Evolutionary conservation across 1,140 invertebrate genomes (phyloP).

Genomic region (Drosophila neocordata): DNA sequence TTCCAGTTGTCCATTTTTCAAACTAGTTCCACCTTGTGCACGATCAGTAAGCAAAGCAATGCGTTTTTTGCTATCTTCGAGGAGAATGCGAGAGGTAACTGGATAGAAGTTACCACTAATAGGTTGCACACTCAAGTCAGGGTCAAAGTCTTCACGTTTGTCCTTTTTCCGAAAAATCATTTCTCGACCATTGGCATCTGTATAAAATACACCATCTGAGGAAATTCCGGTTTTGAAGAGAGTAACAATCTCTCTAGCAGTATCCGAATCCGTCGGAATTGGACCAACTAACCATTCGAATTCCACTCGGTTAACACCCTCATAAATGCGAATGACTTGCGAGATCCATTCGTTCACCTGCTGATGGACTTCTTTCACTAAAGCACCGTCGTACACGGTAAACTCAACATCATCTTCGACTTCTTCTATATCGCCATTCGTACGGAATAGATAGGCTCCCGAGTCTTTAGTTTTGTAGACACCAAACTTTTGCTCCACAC

Average conservation of each 20-base stretch:
- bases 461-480: conserved; percentile 90
- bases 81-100: conserved; percentile 91
- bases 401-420: conserved; percentile 83
- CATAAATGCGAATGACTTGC: conserved; percentile 91
- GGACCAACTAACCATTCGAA: conserved; percentile 97
- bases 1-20: conserved; percentile 89
- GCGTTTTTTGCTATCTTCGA: conserved; percentile 84
- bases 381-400: conserved; percentile 85
- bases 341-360: conserved; percentile 89
- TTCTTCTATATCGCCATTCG: conserved; percentile 83
- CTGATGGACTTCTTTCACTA: conserved; percentile 94
- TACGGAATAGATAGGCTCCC: conserved; percentile 95
- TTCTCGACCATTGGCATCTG: conserved; percentile 97
- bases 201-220: conserved; percentile 91
- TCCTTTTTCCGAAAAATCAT: conserved; percentile 90
- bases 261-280: conserved; percentile 90
- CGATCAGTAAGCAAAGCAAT: conserved; percentile 92
- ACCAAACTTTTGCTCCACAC: conserved; percentile 87
- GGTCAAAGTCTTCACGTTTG: conserved; percentile 89
- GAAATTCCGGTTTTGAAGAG: conserved; percentile 87
- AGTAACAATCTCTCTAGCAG: conserved; percentile 93
- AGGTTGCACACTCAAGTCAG: conserved; percentile 86
- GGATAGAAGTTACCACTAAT: conserved; percentile 97
- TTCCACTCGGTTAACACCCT: conserved; percentile 88
- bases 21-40: conserved; percentile 92